These are phyloP conservation scores for Aphyosemion australe DNA, from an alignment of 2,113 vertebrate genomes.

Conservation along the genomic window DNA sequence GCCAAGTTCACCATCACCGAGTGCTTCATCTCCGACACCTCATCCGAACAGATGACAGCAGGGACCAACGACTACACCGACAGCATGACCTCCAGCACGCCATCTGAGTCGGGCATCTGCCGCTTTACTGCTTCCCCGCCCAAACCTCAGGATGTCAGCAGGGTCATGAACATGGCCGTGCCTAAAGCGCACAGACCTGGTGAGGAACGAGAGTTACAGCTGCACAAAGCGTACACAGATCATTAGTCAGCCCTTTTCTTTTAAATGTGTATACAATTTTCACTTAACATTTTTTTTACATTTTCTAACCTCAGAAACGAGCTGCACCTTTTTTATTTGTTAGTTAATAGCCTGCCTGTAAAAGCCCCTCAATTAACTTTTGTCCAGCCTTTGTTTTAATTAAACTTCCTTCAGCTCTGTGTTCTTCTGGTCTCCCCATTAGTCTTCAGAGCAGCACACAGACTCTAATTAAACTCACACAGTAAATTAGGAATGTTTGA, in stretches of 20 bases:
- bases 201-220: constrained; percentile 70
- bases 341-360: neutral
- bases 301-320: neutral
- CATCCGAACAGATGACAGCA: constrained; percentile 96
- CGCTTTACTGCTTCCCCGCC: constrained; percentile 97
- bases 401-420: constrained; percentile 7
- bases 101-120: constrained; percentile 98
- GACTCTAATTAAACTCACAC: constrained; percentile 17
- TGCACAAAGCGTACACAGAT: neutral
- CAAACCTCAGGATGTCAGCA: constrained; percentile 96
- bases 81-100: constrained; percentile 98
- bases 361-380: neutral
- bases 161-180: constrained; percentile 96
- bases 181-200: constrained; percentile 98
- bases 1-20: constrained; percentile 99
- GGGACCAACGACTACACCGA: constrained; percentile 99
- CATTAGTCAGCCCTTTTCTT: too few species aligned
- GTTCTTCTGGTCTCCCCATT: neutral
- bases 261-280: too few species aligned
- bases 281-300: too few species aligned
- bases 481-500: constrained; percentile 4
- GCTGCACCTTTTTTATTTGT: neutral
- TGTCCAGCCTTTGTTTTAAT: neutral
- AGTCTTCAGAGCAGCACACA: constrained; percentile 8
- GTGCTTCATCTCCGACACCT: constrained; percentile 99